Evolutionary conservation across 1,140 invertebrate species (phyloP).

Genomic region (Riptortus pedestris): DNA sequence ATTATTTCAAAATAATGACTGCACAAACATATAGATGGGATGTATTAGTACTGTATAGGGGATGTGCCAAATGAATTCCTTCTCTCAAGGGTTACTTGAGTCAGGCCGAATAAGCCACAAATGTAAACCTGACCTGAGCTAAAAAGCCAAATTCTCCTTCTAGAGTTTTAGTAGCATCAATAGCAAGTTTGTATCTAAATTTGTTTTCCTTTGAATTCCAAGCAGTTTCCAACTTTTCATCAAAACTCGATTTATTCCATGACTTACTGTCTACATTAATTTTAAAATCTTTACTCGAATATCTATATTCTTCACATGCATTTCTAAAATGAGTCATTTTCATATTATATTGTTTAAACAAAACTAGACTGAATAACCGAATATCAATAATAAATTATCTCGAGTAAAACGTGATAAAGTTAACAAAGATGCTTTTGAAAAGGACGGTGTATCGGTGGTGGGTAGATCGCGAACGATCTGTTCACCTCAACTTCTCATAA

Average conservation of each 20-base stretch:
- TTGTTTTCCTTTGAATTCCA: background rate
- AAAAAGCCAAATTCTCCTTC: conserved; percentile 5
- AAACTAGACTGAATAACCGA: no score
- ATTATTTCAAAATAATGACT: no score
- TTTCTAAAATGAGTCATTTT: no score
- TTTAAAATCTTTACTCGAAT: background rate
- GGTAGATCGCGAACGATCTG: no score
- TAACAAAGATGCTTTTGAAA: no score
- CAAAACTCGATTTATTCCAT: background rate
- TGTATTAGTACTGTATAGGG: background rate
- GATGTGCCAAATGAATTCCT: no score
- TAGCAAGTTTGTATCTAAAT: conserved; percentile 3
- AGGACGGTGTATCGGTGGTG: no score
- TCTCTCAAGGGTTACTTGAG: background rate
- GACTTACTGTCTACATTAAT: background rate
- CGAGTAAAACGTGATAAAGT: no score
- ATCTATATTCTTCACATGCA: no score
- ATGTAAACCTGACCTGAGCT: conserved; percentile 5
- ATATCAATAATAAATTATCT: no score
- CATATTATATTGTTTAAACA: no score
- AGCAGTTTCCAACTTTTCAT: background rate
- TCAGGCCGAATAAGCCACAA: background rate
- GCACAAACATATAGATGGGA: background rate
- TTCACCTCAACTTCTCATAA: no score
- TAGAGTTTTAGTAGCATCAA: background rate